Evolutionary conservation across 1,140 invertebrate genomes (phyloP), one percentile per base, ranked within the genome.

Genomic region (Panonychus citri): DNA sequence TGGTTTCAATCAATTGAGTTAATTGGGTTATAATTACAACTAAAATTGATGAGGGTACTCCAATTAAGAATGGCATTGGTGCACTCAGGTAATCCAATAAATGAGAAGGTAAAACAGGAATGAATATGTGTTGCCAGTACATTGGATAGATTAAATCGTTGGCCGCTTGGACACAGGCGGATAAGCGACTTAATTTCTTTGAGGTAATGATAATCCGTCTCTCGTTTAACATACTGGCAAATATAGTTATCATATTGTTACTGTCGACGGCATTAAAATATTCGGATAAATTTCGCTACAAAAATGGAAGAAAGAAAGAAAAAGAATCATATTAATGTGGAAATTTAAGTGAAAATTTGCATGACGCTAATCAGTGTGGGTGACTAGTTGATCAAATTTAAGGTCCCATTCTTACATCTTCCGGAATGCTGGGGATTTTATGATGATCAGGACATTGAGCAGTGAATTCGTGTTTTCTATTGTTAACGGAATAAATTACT

Each of bases 61-160:
- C 90, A 66, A 95, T 91, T 12, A 94, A 72, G 74, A 85, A 95
- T 56, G 89, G 89, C 86, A 93, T 93, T 1, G 87, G 88, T 10
- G 88, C 87, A 64, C 68, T 69, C 59, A 94, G 73, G 72, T 93
- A 93, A 70, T 94, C 89, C 57, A 85, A 79, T 39, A 95, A 75
- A 62, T 81, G 77, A 63, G 79, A 74, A 19, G 90, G 89, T 59
- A 96, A 68, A 60, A 93, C 81, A 28, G 91, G 89, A 68, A 96
- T 95, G 66, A 86, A 95, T 65, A 96, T 87, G 65, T 95, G 88
- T 69, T 96, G 90, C 90, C 91, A 96, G 61, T 82, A 81, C 87
- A 96, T 93, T 4, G 91, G 91, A 71, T 93, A 95, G 28, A 96
- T 77, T 30, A 94, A 77, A 57, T 84, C 78, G 67, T 90, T 90